A percentile compares a stretch with the other conserved stretches of the same genome.
phyloP scores from a whole-genome alignment of 2,797 vertebrate species.

The Coccyzus lansbergi region DNA sequence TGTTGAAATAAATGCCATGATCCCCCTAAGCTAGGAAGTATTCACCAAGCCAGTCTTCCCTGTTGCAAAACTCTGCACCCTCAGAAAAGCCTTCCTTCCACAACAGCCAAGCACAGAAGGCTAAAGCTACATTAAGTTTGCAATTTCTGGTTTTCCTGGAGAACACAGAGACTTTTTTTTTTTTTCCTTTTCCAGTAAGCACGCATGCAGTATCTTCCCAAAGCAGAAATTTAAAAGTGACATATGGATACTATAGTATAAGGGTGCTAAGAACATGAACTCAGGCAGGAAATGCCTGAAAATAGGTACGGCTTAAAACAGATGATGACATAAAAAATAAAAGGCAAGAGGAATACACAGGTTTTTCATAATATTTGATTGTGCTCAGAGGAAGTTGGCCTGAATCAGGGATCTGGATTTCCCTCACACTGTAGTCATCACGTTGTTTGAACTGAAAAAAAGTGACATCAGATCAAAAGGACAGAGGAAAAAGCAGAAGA shows the following conservation, averaged over 20 bases:
- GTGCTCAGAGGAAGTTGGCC: not conserved
- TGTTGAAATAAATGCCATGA: not conserved
- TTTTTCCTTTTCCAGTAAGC: not conserved
- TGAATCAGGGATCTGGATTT: not conserved
- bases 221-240: not conserved
- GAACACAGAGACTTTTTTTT: not conserved
- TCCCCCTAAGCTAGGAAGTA: not conserved
- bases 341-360: not conserved
- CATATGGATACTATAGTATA: not conserved
- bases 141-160: not conserved
- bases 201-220: not conserved
- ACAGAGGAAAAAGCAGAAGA: not conserved
- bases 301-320: not conserved
- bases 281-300: not conserved
- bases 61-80: not conserved
- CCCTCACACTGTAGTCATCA: not conserved
- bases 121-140: not conserved
- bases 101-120: not conserved
- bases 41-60: not conserved
- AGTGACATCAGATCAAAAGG: not conserved
- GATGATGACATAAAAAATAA: not conserved
- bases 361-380: not conserved
- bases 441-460: constrained; percentile 35
- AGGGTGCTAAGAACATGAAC: not conserved
- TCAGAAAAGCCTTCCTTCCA: not conserved